These are phyloP conservation scores for Cossypha dichroa DNA, from an alignment of 2,797 vertebrate species.

Conservation along the genomic window DNA sequence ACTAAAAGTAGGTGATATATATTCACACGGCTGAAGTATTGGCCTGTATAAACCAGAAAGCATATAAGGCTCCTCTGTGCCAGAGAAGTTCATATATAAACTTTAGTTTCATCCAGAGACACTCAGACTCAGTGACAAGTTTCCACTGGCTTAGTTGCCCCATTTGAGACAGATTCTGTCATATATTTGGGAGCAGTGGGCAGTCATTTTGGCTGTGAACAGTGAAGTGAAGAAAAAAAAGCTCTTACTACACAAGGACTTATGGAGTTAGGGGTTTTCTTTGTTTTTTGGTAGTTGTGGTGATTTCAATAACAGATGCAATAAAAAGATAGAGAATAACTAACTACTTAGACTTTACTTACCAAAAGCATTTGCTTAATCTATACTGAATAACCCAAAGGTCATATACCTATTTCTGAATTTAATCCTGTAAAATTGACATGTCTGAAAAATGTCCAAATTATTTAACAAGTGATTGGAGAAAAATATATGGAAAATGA, in stretches of 20 bases:
- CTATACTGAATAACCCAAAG: neutral
- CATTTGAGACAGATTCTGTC: neutral
- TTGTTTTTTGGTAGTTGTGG: neutral
- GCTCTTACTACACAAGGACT: neutral
- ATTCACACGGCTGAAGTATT: neutral
- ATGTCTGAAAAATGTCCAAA: neutral
- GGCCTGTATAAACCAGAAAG: neutral
- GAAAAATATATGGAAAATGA: neutral
- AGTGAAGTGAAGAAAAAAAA: neutral
- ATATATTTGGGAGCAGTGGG: rapidly evolving
- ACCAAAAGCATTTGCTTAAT: neutral
- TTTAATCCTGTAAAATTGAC: neutral
- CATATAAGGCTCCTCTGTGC: neutral
- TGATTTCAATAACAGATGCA: neutral
- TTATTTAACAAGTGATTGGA: neutral
- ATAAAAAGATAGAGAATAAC: neutral
- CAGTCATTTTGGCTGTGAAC: neutral
- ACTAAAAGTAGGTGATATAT: neutral
- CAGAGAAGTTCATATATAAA: neutral
- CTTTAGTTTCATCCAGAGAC: neutral
- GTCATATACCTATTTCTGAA: neutral
- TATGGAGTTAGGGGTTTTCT: rapidly evolving
- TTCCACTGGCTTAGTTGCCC: neutral
- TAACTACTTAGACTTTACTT: neutral
- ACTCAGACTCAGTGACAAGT: neutral